Evolutionary conservation across 2,797 vertebrate genomes (phyloP).

Genomic region (Acanthurus lineatus): DNA sequence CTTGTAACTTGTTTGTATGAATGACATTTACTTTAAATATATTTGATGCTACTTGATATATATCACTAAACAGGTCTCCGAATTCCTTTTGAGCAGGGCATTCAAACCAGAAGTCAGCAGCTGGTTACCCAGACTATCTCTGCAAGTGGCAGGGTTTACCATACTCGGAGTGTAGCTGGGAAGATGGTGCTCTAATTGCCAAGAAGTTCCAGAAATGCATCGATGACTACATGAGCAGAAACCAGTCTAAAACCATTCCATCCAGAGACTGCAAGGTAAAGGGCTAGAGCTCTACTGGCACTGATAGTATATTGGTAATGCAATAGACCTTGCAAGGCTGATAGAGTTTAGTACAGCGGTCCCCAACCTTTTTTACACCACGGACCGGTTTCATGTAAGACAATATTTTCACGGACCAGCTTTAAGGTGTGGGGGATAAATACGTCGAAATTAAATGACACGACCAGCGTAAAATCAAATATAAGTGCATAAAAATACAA

Average conservation of each 20-base stretch:
- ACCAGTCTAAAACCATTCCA: slow-evolving; percentile 97
- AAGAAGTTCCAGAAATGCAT: slow-evolving; percentile 96
- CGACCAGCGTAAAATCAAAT: no score
- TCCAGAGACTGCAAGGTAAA: slow-evolving; percentile 96
- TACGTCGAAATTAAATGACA: no score
- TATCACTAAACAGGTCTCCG: not conserved
- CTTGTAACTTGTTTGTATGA: not conserved
- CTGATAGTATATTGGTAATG: not conserved
- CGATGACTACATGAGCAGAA: slow-evolving; percentile 94
- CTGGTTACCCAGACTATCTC: slow-evolving; percentile 97
- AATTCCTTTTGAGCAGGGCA: slow-evolving; percentile 87
- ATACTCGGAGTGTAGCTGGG: slow-evolving; percentile 99
- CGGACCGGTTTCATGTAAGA: no score
- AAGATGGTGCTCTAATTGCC: slow-evolving; percentile 95
- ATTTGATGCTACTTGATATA: not conserved
- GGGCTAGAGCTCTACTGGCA: not conserved
- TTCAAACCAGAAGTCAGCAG: slow-evolving; percentile 98
- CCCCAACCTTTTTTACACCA: no score
- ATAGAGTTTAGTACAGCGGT: not conserved
- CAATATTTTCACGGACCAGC: no score
- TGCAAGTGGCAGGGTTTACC: slow-evolving; percentile 99
- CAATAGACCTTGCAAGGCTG: no score
- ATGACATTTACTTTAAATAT: not conserved
- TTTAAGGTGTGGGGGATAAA: no score
- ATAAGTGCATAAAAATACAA: no score